These are phyloP conservation scores for Chrysoperla carnea DNA, from an alignment of 1,140 invertebrate species.

Conservation along the genomic window DNA sequence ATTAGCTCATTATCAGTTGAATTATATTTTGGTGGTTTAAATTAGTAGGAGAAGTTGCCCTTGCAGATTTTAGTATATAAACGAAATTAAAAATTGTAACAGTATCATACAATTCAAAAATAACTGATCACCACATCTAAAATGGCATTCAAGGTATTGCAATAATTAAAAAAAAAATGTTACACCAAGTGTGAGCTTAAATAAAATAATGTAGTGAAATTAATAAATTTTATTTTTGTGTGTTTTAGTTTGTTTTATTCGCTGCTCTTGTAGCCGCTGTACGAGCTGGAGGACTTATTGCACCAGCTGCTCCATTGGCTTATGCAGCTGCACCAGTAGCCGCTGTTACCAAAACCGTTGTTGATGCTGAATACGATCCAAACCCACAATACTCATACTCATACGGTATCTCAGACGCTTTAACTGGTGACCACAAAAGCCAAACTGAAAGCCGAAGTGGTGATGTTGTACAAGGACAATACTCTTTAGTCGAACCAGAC, in stretches of 20 bases:
- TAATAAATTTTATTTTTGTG: conserved; percentile 1
- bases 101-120: too few species aligned
- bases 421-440: conserved; percentile 35
- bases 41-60: too few species aligned
- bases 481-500: conserved; percentile 43
- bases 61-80: too few species aligned
- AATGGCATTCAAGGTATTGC: background rate
- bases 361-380: conserved; percentile 22
- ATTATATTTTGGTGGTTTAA: too few species aligned
- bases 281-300: conserved; percentile 23
- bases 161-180: too few species aligned
- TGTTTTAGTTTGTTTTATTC: conserved; percentile 25
- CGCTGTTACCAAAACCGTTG: conserved; percentile 12
- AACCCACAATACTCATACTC: conserved; percentile 32
- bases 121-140: background rate
- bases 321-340: conserved; percentile 13
- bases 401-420: conserved; percentile 33
- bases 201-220: too few species aligned
- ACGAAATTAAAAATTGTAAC: too few species aligned
- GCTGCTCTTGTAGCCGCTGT: conserved; percentile 24
- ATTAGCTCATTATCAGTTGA: too few species aligned
- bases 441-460: conserved; percentile 33
- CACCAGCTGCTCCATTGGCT: conserved; percentile 9
- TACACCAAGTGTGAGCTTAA: too few species aligned
- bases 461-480: conserved; percentile 43